Base-by-base conservation (phyloP, 2,888 invertebrate genomes). In the Lasiommata megera region DNA sequence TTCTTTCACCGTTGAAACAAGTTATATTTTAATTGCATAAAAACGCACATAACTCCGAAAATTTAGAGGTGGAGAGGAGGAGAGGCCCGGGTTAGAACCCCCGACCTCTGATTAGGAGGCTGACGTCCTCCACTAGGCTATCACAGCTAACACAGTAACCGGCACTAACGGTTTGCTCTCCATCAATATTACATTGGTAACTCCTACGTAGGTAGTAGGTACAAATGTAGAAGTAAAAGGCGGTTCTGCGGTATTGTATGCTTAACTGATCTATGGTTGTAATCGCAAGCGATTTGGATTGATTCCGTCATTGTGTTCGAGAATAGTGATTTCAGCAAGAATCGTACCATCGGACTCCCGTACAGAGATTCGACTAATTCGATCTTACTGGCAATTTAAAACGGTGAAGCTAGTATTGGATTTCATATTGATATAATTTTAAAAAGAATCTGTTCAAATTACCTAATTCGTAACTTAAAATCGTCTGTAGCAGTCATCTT, bases 281-380 rank as follows among this genome's bases (percentile, higher is more conserved):
- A 72, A 76, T 75, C 62, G 63, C 65, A 51, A 69, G 66, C 69
- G 69, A 75, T 71, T 73, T 63, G 67, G 71, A 79, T 79, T 78
- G 80, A 79, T 79, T 71, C 72, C 72, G 72, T 77, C 78, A 77
- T 80, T 77, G 78, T 72, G 64, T 65, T 64, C 58, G 69, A 73
- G 73, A 73, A 69, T 68, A 73, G 75, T 79, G 74, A 80, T 82
- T 82, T 79, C 72, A 76, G 70, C 61, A 67, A 68, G 73, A 77
- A 73, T 78, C 74, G 72, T 73, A 77, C 63, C 66, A 69, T 60
- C 63, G 66, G 72, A 74, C 71, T 72, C 70, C 74, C 67, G 74
- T 71, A 51, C 60, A 67, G 66, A 64, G 63, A 64, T 64, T 50
- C 63, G 54, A 55, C 62, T 66, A 64, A 67, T 66, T 60, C 64